phyloP scores from a whole-genome alignment of 2,113 vertebrate genomes.

The Indicator maculatus region DNA sequence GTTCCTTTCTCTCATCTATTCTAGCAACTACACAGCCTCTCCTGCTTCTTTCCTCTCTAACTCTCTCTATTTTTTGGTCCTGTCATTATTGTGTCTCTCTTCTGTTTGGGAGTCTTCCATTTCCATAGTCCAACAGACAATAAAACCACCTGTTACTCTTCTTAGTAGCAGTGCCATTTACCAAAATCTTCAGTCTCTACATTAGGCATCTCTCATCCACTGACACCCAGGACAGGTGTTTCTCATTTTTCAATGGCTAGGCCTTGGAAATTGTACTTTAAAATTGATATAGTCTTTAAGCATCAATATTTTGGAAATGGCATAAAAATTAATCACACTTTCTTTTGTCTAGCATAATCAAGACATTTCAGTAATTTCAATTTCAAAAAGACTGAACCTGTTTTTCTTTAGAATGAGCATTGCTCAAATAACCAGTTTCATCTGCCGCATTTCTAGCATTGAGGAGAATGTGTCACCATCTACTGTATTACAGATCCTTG shows the following conservation, averaged over 20 bases:
- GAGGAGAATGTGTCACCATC: background rate
- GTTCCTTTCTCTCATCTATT: background rate
- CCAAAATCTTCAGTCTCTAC: background rate
- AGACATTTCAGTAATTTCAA: background rate
- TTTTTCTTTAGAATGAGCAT: background rate
- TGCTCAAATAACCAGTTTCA: background rate
- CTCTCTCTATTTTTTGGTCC: background rate
- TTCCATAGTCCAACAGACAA: background rate
- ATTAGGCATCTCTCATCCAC: background rate
- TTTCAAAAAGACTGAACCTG: slow-evolving; percentile 8
- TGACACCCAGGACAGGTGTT: background rate
- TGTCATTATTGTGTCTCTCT: background rate
- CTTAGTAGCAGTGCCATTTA: background rate
- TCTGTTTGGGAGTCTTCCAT: background rate
- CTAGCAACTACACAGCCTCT: background rate
- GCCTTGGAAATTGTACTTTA: background rate
- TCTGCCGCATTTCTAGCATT: background rate
- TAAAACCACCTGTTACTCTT: background rate
- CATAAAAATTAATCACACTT: background rate
- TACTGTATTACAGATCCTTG: background rate
- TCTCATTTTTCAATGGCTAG: background rate
- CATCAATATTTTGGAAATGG: background rate
- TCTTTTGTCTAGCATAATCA: background rate
- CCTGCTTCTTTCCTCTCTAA: background rate
- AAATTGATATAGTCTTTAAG: background rate